phyloP scores from a whole-genome alignment of 2,888 invertebrate species.

The Tachina lurida region DNA sequence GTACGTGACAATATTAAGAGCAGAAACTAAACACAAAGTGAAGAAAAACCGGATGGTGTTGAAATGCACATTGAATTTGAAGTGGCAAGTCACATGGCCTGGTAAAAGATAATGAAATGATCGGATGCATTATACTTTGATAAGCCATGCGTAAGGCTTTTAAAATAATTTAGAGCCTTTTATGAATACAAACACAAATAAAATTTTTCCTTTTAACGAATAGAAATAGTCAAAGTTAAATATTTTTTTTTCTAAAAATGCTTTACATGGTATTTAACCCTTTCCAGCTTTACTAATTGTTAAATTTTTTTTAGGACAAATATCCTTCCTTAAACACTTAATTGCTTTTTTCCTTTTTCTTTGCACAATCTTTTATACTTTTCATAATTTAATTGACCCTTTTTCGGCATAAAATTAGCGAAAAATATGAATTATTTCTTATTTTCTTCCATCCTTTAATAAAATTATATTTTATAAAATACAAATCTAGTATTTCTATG shows the following conservation, averaged over 20 bases:
- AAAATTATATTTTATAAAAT: conserved; percentile 59
- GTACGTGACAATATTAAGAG: conserved; percentile 70
- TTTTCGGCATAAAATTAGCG: conserved; percentile 63
- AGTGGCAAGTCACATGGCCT: not conserved
- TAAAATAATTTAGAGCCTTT: conserved; percentile 12
- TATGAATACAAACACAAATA: not conserved
- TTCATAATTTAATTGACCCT: conserved; percentile 65
- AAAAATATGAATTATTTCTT: conserved; percentile 66
- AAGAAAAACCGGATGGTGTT: conserved; percentile 15
- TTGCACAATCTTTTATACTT: conserved; percentile 34
- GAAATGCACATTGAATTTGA: conserved; percentile 51
- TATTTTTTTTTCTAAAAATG: not conserved
- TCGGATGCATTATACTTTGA: conserved; percentile 68
- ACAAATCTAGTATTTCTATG: conserved; percentile 37
- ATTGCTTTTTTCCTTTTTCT: conserved; percentile 37
- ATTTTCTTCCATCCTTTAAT: conserved; percentile 58
- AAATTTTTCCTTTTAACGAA: not conserved
- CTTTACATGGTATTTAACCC: conserved; percentile 37
- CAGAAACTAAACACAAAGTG: conserved; percentile 47
- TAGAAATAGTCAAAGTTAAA: conserved; percentile 5
- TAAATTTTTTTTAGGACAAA: not conserved
- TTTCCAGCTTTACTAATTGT: conserved; percentile 32
- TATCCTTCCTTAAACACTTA: conserved; percentile 45
- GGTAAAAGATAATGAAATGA: conserved; percentile 66
- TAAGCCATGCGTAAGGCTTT: conserved; percentile 61